A percentile compares a stretch with the other conserved stretches of the same genome.
Conservation (phyloP, 2,113 vertebrate genomes). For the Morone saxatilis region DNA sequence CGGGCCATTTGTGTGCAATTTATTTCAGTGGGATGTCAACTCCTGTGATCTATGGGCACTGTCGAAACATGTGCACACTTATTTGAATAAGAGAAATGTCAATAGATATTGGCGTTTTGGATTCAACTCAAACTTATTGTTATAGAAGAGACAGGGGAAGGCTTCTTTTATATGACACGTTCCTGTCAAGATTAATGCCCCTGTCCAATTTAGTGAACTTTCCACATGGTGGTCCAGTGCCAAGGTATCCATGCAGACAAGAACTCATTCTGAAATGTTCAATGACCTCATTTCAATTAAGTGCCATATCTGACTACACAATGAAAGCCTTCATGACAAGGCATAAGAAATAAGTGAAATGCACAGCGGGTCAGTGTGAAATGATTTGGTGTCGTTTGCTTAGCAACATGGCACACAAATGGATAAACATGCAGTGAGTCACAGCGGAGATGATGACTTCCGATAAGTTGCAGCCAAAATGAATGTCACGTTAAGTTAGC, state of each 20-base stretch:
- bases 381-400: conserved; percentile 27
- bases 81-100: conserved; percentile 1
- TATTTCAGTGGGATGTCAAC: conserved; percentile 19
- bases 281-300: conserved; percentile 43
- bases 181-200: not conserved
- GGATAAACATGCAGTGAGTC: conserved; percentile 44
- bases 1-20: not conserved
- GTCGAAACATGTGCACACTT: not conserved
- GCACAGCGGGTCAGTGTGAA: conserved; percentile 19
- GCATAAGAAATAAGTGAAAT: conserved; percentile 18
- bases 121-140: not conserved
- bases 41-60: not conserved
- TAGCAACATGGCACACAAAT: conserved; percentile 28
- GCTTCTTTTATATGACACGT: not conserved
- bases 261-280: conserved; percentile 34
- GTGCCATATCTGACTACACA: conserved; percentile 24
- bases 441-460: conserved; percentile 11
- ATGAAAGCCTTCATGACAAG: conserved; percentile 21
- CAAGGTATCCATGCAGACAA: conserved; percentile 21
- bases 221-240: conserved; percentile 25
- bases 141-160: not conserved
- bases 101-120: not conserved
- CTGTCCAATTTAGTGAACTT: conserved; percentile 25
- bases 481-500: not conserved
- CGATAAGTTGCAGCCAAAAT: conserved; percentile 6